Base-by-base conservation (phyloP, 2,113 vertebrate species). In the Myrmophylax atrothorax region DNA sequence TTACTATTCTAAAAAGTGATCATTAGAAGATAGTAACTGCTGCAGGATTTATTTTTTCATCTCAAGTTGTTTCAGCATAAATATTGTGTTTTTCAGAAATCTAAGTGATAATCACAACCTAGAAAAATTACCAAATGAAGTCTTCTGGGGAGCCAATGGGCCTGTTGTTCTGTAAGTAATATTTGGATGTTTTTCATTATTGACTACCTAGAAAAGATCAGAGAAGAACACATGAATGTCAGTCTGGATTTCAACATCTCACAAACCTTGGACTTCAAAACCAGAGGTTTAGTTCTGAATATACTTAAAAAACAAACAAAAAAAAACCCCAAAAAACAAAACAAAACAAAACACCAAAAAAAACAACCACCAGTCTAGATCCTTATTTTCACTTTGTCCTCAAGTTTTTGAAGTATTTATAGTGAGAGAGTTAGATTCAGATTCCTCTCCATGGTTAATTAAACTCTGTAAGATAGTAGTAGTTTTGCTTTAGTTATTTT, bases 141-240 rank as follows among this genome's bases (percentile, higher is more conserved):
- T 99, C 97, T 99, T 99, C 96, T 96, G 96, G 35, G 99, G 99
- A 98, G 98, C 99, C 93, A 98, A 97, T 93, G 98, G 98, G 83
- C 99, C 99, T 10, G 55, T 98, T 92, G 97, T 98, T 96, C 98
- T 99, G 99, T 99, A 98, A 99, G 99, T 98, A 98, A 91, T 46
- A 24, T 22, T 79, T 74, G 72, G 46, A 35, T 59, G 85, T 69
- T 83, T 85, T 55, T 72, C 37, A 16, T 47, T 84, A 42, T 7
- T 84, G 22, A 68, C 12, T 53, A 26, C 62, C 53, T 59, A 60
- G 29, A 69, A 89, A 59, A 79, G 10, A 44, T 33, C 35, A 79
- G 42, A 83, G n/a, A 67, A 84, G 37, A 77, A 37, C 12, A 66
- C 20, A 18, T 3, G 22, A 77, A 59, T 84, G 49, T 18, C 37